phyloP scores from a whole-genome alignment of 2,797 vertebrate species.

The Bothrops alternatus region DNA sequence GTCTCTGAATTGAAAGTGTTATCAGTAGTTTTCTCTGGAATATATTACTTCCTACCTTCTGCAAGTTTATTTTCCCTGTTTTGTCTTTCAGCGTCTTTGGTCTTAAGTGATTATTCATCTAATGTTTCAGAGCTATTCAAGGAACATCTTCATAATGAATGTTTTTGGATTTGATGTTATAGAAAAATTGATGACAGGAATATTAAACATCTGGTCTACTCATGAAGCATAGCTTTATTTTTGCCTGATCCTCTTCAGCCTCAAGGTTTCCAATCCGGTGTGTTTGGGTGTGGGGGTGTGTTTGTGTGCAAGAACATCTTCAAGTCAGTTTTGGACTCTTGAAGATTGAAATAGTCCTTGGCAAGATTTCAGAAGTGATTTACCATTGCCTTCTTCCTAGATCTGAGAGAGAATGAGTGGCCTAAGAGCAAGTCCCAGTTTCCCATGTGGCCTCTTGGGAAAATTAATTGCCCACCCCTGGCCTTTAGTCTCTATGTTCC shows the following conservation, averaged over 20 bases:
- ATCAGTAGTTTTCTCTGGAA: neutral
- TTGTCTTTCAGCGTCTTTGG: constrained; percentile 25
- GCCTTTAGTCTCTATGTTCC: neutral
- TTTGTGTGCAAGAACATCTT: neutral
- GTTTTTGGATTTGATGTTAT: constrained; percentile 38
- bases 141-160: constrained; percentile 20
- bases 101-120: constrained; percentile 32
- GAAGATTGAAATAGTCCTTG: neutral
- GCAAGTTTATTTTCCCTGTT: neutral
- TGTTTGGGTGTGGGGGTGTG: neutral
- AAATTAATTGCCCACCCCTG: neutral
- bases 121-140: constrained; percentile 20
- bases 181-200: constrained; percentile 36
- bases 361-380: neutral
- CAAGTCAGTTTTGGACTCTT: neutral
- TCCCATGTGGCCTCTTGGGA: neutral
- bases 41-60: neutral
- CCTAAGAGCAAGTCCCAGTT: neutral
- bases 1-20: neutral
- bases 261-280: neutral
- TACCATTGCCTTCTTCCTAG: neutral
- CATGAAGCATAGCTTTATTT: constrained; percentile 13
- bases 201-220: constrained; percentile 35
- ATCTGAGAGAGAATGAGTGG: neutral
- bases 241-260: constrained; percentile 12